Base-by-base conservation (phyloP, 2,113 vertebrate genomes). In the Peromyscus polionotus region DNA sequence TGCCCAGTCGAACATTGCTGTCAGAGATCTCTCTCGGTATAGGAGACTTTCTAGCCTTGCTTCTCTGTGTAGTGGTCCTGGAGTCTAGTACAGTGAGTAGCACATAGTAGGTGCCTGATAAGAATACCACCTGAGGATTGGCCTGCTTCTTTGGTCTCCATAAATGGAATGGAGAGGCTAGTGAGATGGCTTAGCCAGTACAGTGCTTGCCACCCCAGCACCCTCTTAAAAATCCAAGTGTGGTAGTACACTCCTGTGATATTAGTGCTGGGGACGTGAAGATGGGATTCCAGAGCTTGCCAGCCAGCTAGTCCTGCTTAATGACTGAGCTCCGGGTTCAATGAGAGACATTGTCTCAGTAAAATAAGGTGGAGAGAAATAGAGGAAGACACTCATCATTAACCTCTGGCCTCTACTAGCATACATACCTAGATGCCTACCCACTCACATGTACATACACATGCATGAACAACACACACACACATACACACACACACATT, bases 41-140 rank as follows among this genome's bases (percentile, higher is more conserved):
- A 67, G 19, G 57, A 92, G 59, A 90, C 59, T 67, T 91, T 94
- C 65, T 89, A 86, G 48, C 2, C 13, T 54, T 94, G 45, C n/a
- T 95, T 88, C 87, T 75, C 90, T 88, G 36, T 19, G 81, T 90
- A 75, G 45, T n/a, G 87, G 90, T 92, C 61, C 68, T 75, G 45
- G 75, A 63, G 31, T 85, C 12, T 92, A 86, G 42, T n/a, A 19
- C 87, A 83, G 36, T 89, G 31, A 63, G 8, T 89, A 67, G 14
- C n/a, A 94, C 39, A 26, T 48, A 61, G 26, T 70, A 88, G 57
- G 26, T 31, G 92, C n/a, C 76, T 96, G 89, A 54, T 73, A 65
- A 88, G 68, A 90, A 14, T 83, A 89, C 17, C n/a, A 48, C 13
- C 22, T 93, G 54, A 72, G 63, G 20, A 63, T 70, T 83, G 45